Percentiles rank a stretch among this genome's conserved stretches.
Evolutionary conservation across 2,113 vertebrate species (phyloP).

Genomic region (Callocephalon fimbriatum): DNA sequence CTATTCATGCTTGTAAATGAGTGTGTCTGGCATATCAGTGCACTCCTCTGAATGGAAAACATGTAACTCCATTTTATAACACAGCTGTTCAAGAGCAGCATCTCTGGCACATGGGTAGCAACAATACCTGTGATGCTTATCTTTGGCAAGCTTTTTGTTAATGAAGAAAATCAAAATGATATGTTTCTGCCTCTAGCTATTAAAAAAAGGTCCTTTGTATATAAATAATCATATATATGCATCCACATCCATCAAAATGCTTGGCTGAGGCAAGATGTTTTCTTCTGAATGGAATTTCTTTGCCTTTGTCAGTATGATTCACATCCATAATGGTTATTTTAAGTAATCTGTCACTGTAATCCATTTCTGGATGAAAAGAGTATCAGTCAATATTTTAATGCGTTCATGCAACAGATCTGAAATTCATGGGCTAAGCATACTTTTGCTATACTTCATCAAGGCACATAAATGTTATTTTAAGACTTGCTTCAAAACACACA

Average conservation of each 20-base stretch:
- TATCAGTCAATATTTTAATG: neutral
- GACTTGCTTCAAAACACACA: neutral
- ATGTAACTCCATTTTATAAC: neutral
- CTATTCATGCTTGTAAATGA: neutral
- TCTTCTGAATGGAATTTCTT: slow-evolving; percentile 9
- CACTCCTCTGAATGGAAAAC: neutral
- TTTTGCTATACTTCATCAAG: neutral
- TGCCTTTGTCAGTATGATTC: slow-evolving; percentile 13
- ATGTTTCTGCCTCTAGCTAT: neutral
- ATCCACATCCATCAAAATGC: neutral
- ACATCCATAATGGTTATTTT: neutral
- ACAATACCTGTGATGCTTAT: neutral
- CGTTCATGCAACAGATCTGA: neutral
- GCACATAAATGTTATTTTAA: neutral
- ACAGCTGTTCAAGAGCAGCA: neutral
- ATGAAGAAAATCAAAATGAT: neutral
- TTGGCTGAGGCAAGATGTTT: neutral
- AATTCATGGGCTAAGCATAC: neutral
- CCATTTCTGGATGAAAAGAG: neutral
- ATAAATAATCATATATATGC: neutral
- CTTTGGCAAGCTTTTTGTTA: neutral
- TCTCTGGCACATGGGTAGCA: neutral
- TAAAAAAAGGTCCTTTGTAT: neutral
- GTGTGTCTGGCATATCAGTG: neutral
- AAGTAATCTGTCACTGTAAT: slow-evolving; percentile 28